These are phyloP conservation scores for Copsychus sechellarum DNA, from an alignment of 2,113 vertebrate genomes.

Conservation along the genomic window DNA sequence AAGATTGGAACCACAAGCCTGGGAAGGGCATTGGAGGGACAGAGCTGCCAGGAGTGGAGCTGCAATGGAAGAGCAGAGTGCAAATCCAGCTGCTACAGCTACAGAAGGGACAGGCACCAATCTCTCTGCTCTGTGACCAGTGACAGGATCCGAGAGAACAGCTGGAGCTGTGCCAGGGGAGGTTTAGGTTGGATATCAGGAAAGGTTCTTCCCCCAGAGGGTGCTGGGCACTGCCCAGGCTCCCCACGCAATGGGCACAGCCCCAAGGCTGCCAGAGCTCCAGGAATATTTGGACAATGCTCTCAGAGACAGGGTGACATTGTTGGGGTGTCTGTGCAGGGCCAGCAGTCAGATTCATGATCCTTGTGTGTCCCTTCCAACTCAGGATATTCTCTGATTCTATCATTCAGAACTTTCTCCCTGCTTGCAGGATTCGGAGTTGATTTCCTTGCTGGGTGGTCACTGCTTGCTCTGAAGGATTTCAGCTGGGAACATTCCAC, in stretches of 20 bases:
- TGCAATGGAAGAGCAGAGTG: not conserved
- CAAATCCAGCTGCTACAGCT: not conserved
- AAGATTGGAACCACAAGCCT: not conserved
- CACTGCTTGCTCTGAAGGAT: not conserved
- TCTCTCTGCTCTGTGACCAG: not conserved
- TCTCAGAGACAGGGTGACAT: not conserved
- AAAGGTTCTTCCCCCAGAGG: not conserved
- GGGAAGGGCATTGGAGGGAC: not conserved
- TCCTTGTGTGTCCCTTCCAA: not conserved
- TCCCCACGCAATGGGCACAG: not conserved
- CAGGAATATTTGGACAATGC: fast-evolving
- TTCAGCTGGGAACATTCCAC: not conserved
- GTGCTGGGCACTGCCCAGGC: not conserved
- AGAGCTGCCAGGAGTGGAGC: not conserved
- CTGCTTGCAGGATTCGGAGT: fast-evolving
- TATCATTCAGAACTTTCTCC: not conserved
- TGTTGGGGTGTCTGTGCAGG: not conserved
- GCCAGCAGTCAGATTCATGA: not conserved
- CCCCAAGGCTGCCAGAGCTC: not conserved
- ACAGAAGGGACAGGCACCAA: not conserved
- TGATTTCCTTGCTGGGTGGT: not conserved
- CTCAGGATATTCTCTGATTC: not conserved
- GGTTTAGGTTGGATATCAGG: not conserved
- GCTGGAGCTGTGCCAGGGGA: not conserved
- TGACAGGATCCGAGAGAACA: not conserved